A percentile compares a stretch with the other conserved stretches of the same genome.
phyloP scores from a whole-genome alignment of 2,888 invertebrate species.

The Nephrocerus scutellatus region DNA sequence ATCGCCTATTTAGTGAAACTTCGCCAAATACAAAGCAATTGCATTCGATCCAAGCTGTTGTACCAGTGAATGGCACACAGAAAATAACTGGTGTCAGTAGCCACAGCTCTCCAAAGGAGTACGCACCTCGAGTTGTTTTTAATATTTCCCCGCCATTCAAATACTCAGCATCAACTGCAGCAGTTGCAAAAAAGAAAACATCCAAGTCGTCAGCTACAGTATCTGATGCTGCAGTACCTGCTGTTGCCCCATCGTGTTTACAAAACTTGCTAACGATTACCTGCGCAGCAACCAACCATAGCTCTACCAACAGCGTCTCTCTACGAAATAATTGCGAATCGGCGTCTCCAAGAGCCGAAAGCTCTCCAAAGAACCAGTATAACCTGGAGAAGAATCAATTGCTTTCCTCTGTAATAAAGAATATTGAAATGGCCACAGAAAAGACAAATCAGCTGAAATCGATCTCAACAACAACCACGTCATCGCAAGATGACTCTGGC shows the following conservation, averaged over 20 bases:
- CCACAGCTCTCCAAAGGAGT: slow-evolving; percentile 26
- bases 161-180: too few relatives aligned
- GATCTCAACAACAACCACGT: slow-evolving; percentile 1
- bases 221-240: neutral
- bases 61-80: slow-evolving; percentile 23
- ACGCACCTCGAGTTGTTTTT: slow-evolving; percentile 30
- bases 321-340: neutral
- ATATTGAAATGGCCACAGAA: slow-evolving; percentile 37
- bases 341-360: slow-evolving; percentile 28
- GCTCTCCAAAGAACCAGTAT: slow-evolving; percentile 24
- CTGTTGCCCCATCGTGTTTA: slow-evolving; percentile 4
- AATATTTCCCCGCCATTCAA: slow-evolving; percentile 33
- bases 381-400: slow-evolving; percentile 28
- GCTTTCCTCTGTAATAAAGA: slow-evolving; percentile 32
- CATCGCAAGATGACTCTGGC: slow-evolving; percentile 40
- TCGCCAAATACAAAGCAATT: slow-evolving; percentile 16
- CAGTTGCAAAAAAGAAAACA: slow-evolving; percentile 22
- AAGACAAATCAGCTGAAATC: slow-evolving; percentile 27
- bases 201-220: too few relatives aligned
- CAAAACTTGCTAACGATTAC: neutral
- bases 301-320: neutral
- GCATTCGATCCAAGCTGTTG: slow-evolving; percentile 19
- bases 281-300: neutral
- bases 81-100: slow-evolving; percentile 7
- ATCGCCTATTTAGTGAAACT: slow-evolving; percentile 33